Conservation (phyloP, 2,113 vertebrate species). For the Lipotes vexillifer region DNA sequence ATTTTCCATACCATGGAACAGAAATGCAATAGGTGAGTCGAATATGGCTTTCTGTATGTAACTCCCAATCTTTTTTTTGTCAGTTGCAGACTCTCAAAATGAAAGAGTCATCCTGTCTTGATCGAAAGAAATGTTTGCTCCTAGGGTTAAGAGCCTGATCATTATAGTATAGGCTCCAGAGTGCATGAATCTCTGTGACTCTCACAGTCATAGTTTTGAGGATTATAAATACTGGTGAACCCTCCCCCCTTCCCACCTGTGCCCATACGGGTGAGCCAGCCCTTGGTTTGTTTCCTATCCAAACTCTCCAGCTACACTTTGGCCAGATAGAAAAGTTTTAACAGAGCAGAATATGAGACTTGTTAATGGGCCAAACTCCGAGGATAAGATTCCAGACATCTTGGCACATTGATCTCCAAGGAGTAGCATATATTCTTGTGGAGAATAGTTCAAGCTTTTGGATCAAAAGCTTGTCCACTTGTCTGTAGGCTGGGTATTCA, state of each 20-base stretch:
- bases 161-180: neutral
- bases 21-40: constrained; percentile 1
- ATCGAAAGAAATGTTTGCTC: neutral
- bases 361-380: neutral
- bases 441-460: neutral
- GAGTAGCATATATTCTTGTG: neutral
- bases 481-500: neutral
- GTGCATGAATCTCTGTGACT: neutral
- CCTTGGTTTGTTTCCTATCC: neutral
- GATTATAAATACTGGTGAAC: neutral
- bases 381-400: neutral
- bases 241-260: neutral
- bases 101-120: neutral
- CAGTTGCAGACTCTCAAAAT: neutral
- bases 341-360: neutral
- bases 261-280: neutral
- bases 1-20: neutral
- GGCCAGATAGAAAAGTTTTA: neutral
- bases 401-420: neutral
- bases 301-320: neutral
- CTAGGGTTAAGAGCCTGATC: neutral
- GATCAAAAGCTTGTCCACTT: neutral
- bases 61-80: neutral
- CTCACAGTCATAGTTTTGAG: neutral
- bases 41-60: neutral